These are phyloP conservation scores for Bombus confusus DNA, from an alignment of 1,140 invertebrate genomes.

Conservation along the genomic window DNA sequence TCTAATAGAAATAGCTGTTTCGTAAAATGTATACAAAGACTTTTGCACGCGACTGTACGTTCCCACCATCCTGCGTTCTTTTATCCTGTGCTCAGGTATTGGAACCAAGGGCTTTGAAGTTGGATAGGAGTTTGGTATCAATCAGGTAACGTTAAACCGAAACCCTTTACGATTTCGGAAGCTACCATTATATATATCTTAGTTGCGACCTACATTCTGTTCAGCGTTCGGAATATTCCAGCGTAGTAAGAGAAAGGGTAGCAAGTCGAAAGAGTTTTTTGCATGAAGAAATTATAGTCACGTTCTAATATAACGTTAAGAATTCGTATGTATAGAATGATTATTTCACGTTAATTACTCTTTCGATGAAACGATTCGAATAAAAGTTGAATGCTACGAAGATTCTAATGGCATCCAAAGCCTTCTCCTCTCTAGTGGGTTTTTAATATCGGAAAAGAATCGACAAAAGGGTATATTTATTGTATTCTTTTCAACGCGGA, in stretches of 20 bases:
- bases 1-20: not conserved
- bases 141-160: constrained; percentile 9
- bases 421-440: too few species aligned
- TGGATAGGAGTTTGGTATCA: not conserved
- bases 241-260: not conserved
- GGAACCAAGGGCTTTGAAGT: not conserved
- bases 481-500: too few species aligned
- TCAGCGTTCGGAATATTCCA: not conserved
- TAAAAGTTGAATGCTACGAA: not conserved
- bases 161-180: constrained; percentile 6
- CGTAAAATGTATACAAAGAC: not conserved
- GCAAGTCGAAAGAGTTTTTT: not conserved
- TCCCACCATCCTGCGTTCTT: not conserved
- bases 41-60: not conserved
- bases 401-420: too few species aligned
- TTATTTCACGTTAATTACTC: not conserved
- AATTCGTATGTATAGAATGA: too few species aligned
- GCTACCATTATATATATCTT: not conserved
- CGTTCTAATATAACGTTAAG: too few species aligned
- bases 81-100: not conserved
- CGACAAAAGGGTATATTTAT: too few species aligned
- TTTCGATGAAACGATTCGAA: not conserved
- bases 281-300: too few species aligned
- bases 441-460: too few species aligned
- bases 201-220: constrained; percentile 5